Base-by-base conservation (phyloP, 2,113 vertebrate species). In the Nibea coibor region DNA sequence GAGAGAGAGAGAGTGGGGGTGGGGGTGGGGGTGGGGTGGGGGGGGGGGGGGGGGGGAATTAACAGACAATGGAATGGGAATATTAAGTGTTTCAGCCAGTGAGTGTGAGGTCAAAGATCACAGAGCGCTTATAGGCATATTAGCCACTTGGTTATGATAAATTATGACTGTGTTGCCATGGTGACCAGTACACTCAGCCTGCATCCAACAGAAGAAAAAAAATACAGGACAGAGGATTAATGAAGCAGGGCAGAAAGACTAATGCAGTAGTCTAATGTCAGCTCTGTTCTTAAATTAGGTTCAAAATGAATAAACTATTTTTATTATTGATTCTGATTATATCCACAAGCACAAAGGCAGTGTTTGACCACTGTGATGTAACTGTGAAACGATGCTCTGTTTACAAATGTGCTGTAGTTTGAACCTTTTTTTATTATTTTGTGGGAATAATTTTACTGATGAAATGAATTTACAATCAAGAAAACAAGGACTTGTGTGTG, bases 81-180 rank as follows among this genome's bases (percentile, higher is more conserved):
- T 93, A 93, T 92, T 91, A 90, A 94, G 87, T 91, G 87, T 93
- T 93, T 92, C 92, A 89, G 87, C 80, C 82, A 65, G 85, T 81
- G 85, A 93, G 88, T 85, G 88, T 22, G 51, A 72, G 93, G 91
- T 94, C 93, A 94, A 87, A 91, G 92, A 82, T 93, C 92, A 87
- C 82, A 77, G 20, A 80, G 90, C 77, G 88, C 93, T 93, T 87
- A 91, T 91, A 89, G 93, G 92, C 91, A 93, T 94, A 94, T 94
- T 94, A 94, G 83, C 92, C 75, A 90, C 90, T 92, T 87, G 90
- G 90, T 93, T 93, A 93, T 94, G 92, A 95, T 93, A 89, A 90
- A 94, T 94, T 92, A 90, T 88, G 83, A 89, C 88, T 83, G 76
- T 20, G 94, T 94, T 94, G 89, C 93, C 78, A 93, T 92, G 89